phyloP scores from a whole-genome alignment of 2,797 vertebrate species.

The Simalia tracyae region DNA sequence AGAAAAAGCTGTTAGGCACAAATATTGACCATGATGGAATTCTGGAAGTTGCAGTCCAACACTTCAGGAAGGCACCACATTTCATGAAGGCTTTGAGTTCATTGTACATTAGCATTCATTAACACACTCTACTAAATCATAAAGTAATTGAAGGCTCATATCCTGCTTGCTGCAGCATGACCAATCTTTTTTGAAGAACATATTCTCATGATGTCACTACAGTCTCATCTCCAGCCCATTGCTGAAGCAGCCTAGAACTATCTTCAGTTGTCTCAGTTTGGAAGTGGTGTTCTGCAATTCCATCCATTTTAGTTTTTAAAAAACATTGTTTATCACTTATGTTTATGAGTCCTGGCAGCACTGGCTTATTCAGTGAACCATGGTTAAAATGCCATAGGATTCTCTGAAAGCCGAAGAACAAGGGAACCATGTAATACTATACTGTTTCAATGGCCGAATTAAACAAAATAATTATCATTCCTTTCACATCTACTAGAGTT shows the following conservation, averaged over 20 bases:
- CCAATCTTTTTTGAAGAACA: too few relatives aligned
- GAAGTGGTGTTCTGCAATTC: background rate
- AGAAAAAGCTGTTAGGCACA: too few relatives aligned
- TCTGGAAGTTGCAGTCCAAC: background rate
- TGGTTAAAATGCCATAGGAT: background rate
- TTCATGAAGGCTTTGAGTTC: too few relatives aligned
- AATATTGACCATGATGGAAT: background rate
- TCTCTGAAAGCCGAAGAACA: background rate
- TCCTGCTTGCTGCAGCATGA: too few relatives aligned
- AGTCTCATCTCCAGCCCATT: too few relatives aligned
- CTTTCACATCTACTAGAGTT: slow-evolving; percentile 69
- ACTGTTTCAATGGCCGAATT: slow-evolving; percentile 65
- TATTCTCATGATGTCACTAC: too few relatives aligned
- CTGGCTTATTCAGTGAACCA: background rate
- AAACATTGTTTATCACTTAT: background rate
- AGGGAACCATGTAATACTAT: slow-evolving; percentile 38
- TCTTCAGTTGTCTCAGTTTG: too few relatives aligned
- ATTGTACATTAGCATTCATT: too few relatives aligned
- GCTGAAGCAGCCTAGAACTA: too few relatives aligned
- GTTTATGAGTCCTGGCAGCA: background rate
- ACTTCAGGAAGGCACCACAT: too few relatives aligned
- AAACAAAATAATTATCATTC: slow-evolving; percentile 72
- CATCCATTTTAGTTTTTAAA: background rate
- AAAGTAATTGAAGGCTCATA: too few relatives aligned
- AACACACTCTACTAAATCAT: too few relatives aligned